A percentile compares a stretch with the other conserved stretches of the same genome.
These are phyloP conservation scores for Holothuria glaberrima DNA, from an alignment of 35 echinoderm and acorn worm genomes.

Conservation along the genomic window DNA sequence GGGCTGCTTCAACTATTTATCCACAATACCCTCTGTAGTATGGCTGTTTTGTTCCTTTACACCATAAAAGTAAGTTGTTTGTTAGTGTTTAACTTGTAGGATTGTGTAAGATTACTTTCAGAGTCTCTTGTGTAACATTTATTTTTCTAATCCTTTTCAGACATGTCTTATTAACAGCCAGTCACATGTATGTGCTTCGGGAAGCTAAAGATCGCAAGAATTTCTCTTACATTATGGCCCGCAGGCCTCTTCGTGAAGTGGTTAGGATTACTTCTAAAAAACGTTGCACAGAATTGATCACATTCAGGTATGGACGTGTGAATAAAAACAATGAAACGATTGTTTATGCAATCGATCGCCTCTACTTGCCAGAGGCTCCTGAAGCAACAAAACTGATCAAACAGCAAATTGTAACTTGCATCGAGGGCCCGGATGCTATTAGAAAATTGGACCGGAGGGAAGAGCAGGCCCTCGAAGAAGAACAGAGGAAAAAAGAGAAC, in stretches of 20 bases:
- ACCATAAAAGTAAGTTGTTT: too few relatives aligned
- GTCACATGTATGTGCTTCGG: slow-evolving; percentile 86
- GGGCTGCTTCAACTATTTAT: too few relatives aligned
- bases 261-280: slow-evolving; percentile 97
- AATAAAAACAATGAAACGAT: slow-evolving; percentile 74
- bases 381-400: slow-evolving; percentile 94
- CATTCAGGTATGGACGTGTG: slow-evolving; percentile 89
- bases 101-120: neutral
- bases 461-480: slow-evolving; percentile 14
- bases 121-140: neutral
- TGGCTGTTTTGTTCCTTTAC: too few relatives aligned
- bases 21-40: too few relatives aligned
- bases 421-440: slow-evolving; percentile 69
- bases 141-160: slow-evolving; percentile 46
- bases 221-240: slow-evolving; percentile 90
- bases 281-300: slow-evolving; percentile 94
- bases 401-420: slow-evolving; percentile 82
- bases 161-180: slow-evolving; percentile 75
- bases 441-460: slow-evolving; percentile 34
- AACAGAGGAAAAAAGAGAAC: neutral
- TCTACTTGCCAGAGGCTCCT: slow-evolving; percentile 81
- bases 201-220: slow-evolving; percentile 76
- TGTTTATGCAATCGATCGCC: slow-evolving; percentile 74
- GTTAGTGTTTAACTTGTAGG: too few relatives aligned
- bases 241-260: slow-evolving; percentile 76